These are phyloP conservation scores for Drosophila mulleri DNA, from an alignment of 2,888 invertebrate species.

Conservation along the genomic window DNA sequence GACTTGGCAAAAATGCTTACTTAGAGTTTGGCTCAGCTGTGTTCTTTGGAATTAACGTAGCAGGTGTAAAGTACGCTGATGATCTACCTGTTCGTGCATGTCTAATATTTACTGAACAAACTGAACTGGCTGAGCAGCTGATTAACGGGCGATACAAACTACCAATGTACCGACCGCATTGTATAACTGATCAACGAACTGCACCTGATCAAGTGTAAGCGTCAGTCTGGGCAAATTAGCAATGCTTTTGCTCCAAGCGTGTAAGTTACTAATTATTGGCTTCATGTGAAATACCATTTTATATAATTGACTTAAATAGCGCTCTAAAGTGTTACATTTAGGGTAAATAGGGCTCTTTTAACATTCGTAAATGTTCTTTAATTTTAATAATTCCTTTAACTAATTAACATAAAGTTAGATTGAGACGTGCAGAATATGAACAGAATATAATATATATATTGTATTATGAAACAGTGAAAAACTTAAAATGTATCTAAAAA, in stretches of 20 bases:
- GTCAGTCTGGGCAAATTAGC: conserved; percentile 24
- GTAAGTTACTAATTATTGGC: background rate
- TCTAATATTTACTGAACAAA: background rate
- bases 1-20: conserved; percentile 40
- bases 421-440: too few relatives aligned
- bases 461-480: too few relatives aligned
- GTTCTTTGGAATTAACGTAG: conserved; percentile 53
- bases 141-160: background rate
- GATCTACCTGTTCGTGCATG: conserved; percentile 4
- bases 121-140: background rate
- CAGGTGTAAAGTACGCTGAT: conserved; percentile 42
- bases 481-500: too few relatives aligned
- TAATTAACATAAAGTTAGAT: too few relatives aligned
- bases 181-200: conserved; percentile 19
- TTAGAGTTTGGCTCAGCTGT: conserved; percentile 15
- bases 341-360: background rate
- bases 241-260: conserved; percentile 9
- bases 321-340: background rate
- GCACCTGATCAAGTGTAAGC: conserved; percentile 1
- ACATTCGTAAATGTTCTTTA: background rate
- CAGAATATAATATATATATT: too few relatives aligned
- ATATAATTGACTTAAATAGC: background rate
- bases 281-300: background rate
- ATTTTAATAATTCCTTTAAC: background rate
- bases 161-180: background rate